These are phyloP conservation scores for Ennomos fuscantarius DNA, from an alignment of 2,888 invertebrate species.

Conservation along the genomic window DNA sequence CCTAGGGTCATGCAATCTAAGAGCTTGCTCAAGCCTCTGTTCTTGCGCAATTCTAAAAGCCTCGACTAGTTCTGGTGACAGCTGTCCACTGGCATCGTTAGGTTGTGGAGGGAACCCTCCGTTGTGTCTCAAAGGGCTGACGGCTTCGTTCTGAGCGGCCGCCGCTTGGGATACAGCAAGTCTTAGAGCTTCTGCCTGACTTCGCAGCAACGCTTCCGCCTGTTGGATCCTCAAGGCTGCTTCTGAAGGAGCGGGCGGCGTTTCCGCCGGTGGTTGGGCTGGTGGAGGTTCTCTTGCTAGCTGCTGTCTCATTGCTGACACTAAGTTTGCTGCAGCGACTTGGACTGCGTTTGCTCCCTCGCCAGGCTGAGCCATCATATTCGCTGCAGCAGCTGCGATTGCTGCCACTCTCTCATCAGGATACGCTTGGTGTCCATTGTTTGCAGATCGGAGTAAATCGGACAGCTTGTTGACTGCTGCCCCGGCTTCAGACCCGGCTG, in stretches of 20 bases:
- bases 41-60: constrained; percentile 90
- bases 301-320: constrained; percentile 90
- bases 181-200: constrained; percentile 94
- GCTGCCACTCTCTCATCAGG: constrained; percentile 89
- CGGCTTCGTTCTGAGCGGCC: constrained; percentile 77
- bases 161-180: constrained; percentile 91
- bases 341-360: constrained; percentile 88
- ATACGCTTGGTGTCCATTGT: constrained; percentile 87
- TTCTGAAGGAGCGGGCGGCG: constrained; percentile 93
- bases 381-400: constrained; percentile 87
- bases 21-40: constrained; percentile 92
- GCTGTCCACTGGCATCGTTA: constrained; percentile 80
- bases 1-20: constrained; percentile 92
- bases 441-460: constrained; percentile 86
- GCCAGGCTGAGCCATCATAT: constrained; percentile 86
- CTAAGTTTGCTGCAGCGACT: constrained; percentile 90
- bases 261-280: constrained; percentile 90
- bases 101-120: constrained; percentile 76
- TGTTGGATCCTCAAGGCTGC: constrained; percentile 90
- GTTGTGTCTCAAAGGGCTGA: constrained; percentile 77
- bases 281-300: constrained; percentile 77
- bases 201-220: constrained; percentile 92
- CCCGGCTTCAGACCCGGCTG: constrained; percentile 91
- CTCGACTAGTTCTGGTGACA: constrained; percentile 89
- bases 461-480: constrained; percentile 86